Conservation (phyloP, 2,797 vertebrate genomes). For the Limnodromus scolopaceus region DNA sequence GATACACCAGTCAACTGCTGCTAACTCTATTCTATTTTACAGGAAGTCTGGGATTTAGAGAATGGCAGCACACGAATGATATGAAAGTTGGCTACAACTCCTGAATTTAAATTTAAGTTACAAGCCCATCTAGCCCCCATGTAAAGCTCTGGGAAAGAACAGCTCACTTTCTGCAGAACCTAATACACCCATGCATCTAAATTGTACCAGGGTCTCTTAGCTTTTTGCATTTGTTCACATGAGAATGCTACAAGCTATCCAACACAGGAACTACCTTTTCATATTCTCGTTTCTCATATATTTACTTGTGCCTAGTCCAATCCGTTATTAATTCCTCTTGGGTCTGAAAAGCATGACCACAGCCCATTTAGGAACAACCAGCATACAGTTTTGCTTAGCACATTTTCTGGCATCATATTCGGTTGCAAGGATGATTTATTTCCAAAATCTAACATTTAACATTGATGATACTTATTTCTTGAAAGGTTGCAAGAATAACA, state of each 20-base stretch:
- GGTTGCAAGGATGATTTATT: neutral
- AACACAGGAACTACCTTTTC: neutral
- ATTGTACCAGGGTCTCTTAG: neutral
- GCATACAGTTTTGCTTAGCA: neutral
- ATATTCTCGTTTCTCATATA: neutral
- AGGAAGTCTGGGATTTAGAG: constrained; percentile 16
- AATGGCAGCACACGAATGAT: neutral
- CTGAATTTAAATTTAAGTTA: neutral
- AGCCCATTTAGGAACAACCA: neutral
- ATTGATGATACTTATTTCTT: neutral
- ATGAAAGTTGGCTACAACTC: neutral
- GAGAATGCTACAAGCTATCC: neutral
- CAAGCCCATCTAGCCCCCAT: neutral
- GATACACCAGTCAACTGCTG: neutral
- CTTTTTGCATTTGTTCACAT: neutral
- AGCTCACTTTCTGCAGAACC: neutral
- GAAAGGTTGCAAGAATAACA: neutral
- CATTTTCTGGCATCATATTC: neutral
- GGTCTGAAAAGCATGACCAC: neutral
- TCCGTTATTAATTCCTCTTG: neutral
- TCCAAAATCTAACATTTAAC: neutral
- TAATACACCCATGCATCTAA: neutral
- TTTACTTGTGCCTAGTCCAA: neutral
- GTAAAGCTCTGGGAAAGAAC: neutral
- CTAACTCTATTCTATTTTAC: neutral